Base-by-base conservation (phyloP, 2,888 invertebrate genomes). In the Eumerus sabulonum region DNA sequence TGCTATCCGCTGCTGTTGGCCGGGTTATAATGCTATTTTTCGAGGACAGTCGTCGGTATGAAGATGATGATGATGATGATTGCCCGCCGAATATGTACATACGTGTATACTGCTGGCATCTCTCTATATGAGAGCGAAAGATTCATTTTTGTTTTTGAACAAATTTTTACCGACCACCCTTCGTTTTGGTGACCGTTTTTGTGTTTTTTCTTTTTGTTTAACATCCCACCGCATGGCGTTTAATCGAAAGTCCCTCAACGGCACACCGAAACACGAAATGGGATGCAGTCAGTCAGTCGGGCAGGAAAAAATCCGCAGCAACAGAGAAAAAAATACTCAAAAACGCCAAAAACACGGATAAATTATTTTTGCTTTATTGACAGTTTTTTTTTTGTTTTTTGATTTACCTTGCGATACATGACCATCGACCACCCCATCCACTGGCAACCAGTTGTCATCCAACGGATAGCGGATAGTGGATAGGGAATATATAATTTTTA, bases 321-420 rank as follows among this genome's bases (percentile, higher is more conserved):
- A n/a, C n/a, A n/a, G n/a, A n/a, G n/a, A 19, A 59, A 42, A n/a
- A 13, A 71, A 19, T 36, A 45, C 18, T 18, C 9, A 19, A 63
- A 74, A 48, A 56, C 12, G 27, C 36, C 40, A 40, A 44, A 67
- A 72, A 74, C 38, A 73, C 67, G 51, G 64, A 68, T 70, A 68
- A 73, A 79, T 79, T 79, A 74, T 74, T 79, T 77, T 74, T 79
- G 68, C 74, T 68, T 74, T 79, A 74, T 79, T 79, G 79, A 79
- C 73, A 74, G 74, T 79, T 79, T 77, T 53, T 56, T 27, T 27
- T 27, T 27, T 27, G 7, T 77, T 76, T 62, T 60, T 50, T 9
- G 35, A 36, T 57, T 67, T 73, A 27, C 27, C 27, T 4, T 7
- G 44, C 47, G 53, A 35, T 19, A 38, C n/a, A n/a, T 35, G 27